Conservation (phyloP, 2,797 vertebrate genomes). For the Karalla daura region DNA sequence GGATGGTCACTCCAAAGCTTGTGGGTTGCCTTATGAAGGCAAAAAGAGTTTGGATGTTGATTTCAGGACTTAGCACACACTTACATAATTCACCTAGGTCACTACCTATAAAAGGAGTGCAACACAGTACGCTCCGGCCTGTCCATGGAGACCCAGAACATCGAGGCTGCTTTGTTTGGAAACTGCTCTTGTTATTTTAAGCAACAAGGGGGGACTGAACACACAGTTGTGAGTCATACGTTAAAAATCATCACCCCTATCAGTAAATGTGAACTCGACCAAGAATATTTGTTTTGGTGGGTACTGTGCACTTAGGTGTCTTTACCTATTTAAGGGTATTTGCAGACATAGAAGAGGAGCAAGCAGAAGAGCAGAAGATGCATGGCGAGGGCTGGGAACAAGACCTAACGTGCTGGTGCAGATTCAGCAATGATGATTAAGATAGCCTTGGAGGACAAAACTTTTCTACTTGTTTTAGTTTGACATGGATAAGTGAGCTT, state of each 20-base stretch:
- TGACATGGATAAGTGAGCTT: not conserved
- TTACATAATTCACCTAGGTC: constrained; percentile 74
- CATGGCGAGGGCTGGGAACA: not conserved
- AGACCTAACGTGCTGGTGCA: not conserved
- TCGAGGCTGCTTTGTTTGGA: constrained; percentile 78
- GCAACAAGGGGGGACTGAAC: constrained; percentile 65
- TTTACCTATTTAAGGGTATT: constrained; percentile 64
- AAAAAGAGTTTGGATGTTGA: constrained; percentile 59
- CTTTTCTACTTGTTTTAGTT: not conserved
- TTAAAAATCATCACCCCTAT: constrained; percentile 66
- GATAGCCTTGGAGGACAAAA: not conserved
- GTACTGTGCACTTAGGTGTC: constrained; percentile 18
- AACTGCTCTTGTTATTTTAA: constrained; percentile 73
- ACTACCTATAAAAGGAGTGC: constrained; percentile 84
- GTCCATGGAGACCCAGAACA: constrained; percentile 65
- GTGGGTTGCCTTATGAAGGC: constrained; percentile 72
- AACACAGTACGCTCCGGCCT: constrained; percentile 54
- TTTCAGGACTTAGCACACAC: constrained; percentile 56
- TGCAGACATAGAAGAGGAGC: constrained; percentile 11
- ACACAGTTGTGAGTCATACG: constrained; percentile 72
- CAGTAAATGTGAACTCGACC: constrained; percentile 53
- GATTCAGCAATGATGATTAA: constrained; percentile 4
- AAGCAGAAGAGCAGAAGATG: constrained; percentile 14
- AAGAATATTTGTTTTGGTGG: constrained; percentile 43
- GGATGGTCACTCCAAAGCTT: constrained; percentile 36